Evolutionary conservation across 2,888 invertebrate species (phyloP).

Genomic region (Smittia aterrima): DNA sequence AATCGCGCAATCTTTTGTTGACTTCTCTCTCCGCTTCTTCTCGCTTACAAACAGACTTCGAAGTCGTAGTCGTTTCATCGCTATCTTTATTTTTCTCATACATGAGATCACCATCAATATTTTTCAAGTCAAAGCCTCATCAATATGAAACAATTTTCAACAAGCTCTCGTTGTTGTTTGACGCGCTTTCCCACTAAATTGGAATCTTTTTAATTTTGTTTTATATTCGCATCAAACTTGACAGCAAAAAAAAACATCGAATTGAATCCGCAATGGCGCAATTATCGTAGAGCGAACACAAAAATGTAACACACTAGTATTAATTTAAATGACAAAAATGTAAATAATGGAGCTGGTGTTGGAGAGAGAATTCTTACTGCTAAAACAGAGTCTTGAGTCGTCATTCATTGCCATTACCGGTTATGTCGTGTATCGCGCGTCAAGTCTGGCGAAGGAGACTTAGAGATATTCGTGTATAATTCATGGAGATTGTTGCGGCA

Average conservation of each 20-base stretch:
- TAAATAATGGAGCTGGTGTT: conserved; percentile 11
- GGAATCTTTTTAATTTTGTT: not conserved
- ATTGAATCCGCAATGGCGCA: conserved; percentile 15
- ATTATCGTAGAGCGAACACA: not conserved
- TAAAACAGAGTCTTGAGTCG: not conserved
- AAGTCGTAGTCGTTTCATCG: not conserved
- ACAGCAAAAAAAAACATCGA: not conserved
- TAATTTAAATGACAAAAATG: conserved; percentile 15
- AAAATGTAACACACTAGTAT: conserved; percentile 15
- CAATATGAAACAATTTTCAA: not conserved
- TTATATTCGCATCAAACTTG: conserved; percentile 6
- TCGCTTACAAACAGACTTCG: not conserved
- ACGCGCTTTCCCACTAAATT: conserved; percentile 2
- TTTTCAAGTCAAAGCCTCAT: not conserved
- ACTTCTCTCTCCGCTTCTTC: not conserved
- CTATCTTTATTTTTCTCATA: not conserved
- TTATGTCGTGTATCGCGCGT: not conserved
- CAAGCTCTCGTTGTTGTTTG: not conserved
- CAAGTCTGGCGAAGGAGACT: not conserved
- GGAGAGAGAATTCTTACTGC: conserved; percentile 6
- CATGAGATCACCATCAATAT: conserved; percentile 24
- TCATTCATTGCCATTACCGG: conserved; percentile 19
- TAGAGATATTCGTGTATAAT: not conserved
- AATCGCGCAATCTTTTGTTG: conserved; percentile 20
- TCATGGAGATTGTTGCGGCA: not conserved